Conservation (phyloP, 2,113 vertebrate species). For the Paramisgurnus dabryanus region DNA sequence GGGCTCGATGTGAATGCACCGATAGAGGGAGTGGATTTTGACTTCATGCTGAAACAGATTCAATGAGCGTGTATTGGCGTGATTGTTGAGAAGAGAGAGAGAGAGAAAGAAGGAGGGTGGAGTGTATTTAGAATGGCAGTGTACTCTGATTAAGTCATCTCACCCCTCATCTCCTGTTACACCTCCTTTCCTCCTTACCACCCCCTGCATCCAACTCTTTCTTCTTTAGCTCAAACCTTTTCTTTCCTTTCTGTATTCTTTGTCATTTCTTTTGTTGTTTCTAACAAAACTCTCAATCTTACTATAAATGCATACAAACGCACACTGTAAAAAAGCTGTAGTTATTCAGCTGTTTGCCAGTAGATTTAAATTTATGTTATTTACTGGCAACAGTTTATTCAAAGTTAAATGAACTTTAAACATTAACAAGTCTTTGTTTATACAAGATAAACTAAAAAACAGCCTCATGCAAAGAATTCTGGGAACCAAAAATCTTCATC, state of each 20-base stretch:
- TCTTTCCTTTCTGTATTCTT: slow-evolving; percentile 28
- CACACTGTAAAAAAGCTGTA: too few species aligned
- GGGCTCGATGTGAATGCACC: slow-evolving; percentile 54
- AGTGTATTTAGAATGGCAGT: slow-evolving; percentile 56
- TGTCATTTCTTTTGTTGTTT: slow-evolving; percentile 26
- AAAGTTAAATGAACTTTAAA: too few species aligned
- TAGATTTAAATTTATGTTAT: too few species aligned
- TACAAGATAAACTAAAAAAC: too few species aligned
- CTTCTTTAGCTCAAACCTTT: slow-evolving; percentile 35
- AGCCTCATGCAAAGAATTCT: too few species aligned
- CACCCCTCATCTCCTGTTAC: neutral
- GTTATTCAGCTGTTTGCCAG: too few species aligned
- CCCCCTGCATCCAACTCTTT: slow-evolving; percentile 52
- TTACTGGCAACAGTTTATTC: too few species aligned
- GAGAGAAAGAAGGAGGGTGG: slow-evolving; percentile 49
- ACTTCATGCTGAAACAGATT: slow-evolving; percentile 64
- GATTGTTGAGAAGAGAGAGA: slow-evolving; percentile 5
- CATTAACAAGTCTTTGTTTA: too few species aligned
- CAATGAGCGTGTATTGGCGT: slow-evolving; percentile 45
- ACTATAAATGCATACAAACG: too few species aligned
- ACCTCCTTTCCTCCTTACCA: slow-evolving; percentile 42
- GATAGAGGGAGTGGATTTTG: slow-evolving; percentile 60
- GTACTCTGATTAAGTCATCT: slow-evolving; percentile 62
- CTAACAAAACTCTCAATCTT: neutral
- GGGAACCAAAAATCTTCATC: too few species aligned